Evolutionary conservation across 2,113 vertebrate genomes (phyloP).

Genomic region (Taxidea taxus): DNA sequence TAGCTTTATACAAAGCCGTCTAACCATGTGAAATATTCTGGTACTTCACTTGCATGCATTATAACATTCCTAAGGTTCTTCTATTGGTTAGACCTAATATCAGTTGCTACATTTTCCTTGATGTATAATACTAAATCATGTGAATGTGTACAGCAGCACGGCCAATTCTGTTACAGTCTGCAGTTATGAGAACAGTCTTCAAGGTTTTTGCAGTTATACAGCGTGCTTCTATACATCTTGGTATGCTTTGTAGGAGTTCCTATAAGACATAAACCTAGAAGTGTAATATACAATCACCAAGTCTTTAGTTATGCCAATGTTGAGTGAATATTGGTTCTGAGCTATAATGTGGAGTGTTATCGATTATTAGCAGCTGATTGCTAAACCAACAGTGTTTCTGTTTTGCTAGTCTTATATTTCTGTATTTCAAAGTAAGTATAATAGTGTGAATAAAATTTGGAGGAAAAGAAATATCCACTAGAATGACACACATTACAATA

Average conservation of each 20-base stretch:
- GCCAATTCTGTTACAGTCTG: neutral
- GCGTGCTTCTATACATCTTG: neutral
- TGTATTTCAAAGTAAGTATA: neutral
- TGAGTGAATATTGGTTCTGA: neutral
- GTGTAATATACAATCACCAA: fast-evolving
- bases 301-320: neutral
- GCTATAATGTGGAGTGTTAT: neutral
- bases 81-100: neutral
- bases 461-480: neutral
- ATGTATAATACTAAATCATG: neutral
- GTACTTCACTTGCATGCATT: neutral
- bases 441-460: neutral
- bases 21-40: neutral
- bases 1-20: neutral
- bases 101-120: neutral
- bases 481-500: neutral
- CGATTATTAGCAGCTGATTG: neutral
- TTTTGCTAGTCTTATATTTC: neutral
- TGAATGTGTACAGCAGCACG: neutral
- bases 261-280: neutral
- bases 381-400: neutral
- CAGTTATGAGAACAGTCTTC: neutral
- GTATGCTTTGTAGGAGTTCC: neutral
- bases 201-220: neutral
- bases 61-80: neutral